A percentile compares a stretch with the other conserved stretches of the same genome.
Evolutionary conservation across 2,113 vertebrate species (phyloP).

Genomic region (human (Homo sapiens)): GRCh38 chr7:46556501-46557000

Average conservation of each 20-base stretch:
- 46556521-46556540: neutral
- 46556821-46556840: neutral
- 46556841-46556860: neutral
- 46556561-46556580: neutral
- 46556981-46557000: neutral
- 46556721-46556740: neutral
- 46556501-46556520: neutral
- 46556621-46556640: neutral
- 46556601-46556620: neutral
- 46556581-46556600: neutral
- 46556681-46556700: rapidly evolving
- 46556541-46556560: neutral
- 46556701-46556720: too few relatives aligned
- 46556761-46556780: neutral
- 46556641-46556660: neutral
- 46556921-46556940: neutral
- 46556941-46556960: neutral
- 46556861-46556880: neutral
- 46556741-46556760: neutral
- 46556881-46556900: neutral
- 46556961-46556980: neutral
- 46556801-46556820: neutral
- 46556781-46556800: neutral
- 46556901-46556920: neutral
- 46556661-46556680: too few relatives aligned